These are phyloP conservation scores for Nebria brevicollis DNA, from an alignment of 2,888 invertebrate species.

Conservation along the genomic window DNA sequence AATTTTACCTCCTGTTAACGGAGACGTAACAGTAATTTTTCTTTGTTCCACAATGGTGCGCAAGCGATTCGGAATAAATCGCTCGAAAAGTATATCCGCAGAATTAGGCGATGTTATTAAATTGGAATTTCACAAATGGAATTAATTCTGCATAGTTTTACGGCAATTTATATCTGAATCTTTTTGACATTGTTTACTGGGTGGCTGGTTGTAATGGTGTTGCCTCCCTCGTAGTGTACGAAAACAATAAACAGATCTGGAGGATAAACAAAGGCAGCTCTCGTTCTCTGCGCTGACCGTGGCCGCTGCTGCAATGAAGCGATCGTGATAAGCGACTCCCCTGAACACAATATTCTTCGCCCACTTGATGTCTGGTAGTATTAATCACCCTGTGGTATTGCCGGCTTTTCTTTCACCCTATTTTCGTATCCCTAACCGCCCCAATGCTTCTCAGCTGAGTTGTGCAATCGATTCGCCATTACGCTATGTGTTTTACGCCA, in stretches of 20 bases:
- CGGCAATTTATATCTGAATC: background rate
- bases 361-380: slow-evolving; percentile 34
- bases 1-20: background rate
- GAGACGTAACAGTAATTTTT: background rate
- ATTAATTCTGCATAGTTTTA: too few species aligned
- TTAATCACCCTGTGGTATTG: slow-evolving; percentile 25
- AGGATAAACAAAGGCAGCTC: slow-evolving; percentile 19
- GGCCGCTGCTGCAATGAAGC: slow-evolving; percentile 19
- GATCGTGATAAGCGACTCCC: slow-evolving; percentile 16
- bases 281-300: background rate
- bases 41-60: background rate
- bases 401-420: background rate
- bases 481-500: slow-evolving; percentile 11
- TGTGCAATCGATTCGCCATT: slow-evolving; percentile 33
- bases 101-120: too few species aligned
- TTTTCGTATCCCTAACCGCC: background rate
- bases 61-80: too few species aligned
- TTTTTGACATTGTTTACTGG: background rate
- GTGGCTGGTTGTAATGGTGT: background rate
- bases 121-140: too few species aligned
- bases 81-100: too few species aligned
- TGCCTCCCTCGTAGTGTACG: background rate
- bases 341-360: slow-evolving; percentile 28
- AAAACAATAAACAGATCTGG: slow-evolving; percentile 39
- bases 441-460: slow-evolving; percentile 4